These are phyloP conservation scores for Enteromius viviparus DNA, from an alignment of 2,797 vertebrate species.

Conservation along the genomic window DNA sequence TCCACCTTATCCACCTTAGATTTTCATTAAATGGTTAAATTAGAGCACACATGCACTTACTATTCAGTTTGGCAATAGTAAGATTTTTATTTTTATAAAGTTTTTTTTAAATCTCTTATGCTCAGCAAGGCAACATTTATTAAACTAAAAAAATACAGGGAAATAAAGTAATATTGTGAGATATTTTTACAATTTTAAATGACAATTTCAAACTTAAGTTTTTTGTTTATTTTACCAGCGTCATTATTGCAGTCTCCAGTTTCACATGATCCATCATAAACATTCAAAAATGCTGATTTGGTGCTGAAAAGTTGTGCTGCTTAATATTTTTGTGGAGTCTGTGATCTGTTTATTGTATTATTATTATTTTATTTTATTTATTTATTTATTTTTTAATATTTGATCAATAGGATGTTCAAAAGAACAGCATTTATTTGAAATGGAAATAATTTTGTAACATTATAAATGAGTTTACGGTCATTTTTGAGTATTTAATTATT, in stretches of 20 bases:
- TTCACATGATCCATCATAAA: background rate
- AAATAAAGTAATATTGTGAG: too few relatives aligned
- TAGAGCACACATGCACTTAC: background rate
- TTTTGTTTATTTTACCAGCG: too few relatives aligned
- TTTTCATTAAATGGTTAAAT: background rate
- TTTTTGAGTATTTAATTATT: background rate
- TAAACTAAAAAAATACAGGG: too few relatives aligned
- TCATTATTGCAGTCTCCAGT: background rate
- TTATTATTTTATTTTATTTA: too few relatives aligned
- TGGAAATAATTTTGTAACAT: background rate
- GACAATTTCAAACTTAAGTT: too few relatives aligned
- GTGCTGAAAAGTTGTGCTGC: background rate
- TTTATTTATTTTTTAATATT: background rate
- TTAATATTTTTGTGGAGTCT: background rate
- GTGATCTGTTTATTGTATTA: too few relatives aligned
- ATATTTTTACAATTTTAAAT: too few relatives aligned
- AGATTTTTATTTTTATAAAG: too few relatives aligned
- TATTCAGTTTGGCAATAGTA: too few relatives aligned
- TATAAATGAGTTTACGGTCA: background rate
- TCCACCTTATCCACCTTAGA: background rate
- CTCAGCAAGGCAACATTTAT: too few relatives aligned
- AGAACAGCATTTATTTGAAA: slow-evolving; percentile 1
- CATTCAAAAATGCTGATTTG: background rate
- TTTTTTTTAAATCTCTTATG: too few relatives aligned
- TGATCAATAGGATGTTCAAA: background rate